phyloP scores from a whole-genome alignment of 1,140 invertebrate genomes.

The Drosophila mauritiana region DNA sequence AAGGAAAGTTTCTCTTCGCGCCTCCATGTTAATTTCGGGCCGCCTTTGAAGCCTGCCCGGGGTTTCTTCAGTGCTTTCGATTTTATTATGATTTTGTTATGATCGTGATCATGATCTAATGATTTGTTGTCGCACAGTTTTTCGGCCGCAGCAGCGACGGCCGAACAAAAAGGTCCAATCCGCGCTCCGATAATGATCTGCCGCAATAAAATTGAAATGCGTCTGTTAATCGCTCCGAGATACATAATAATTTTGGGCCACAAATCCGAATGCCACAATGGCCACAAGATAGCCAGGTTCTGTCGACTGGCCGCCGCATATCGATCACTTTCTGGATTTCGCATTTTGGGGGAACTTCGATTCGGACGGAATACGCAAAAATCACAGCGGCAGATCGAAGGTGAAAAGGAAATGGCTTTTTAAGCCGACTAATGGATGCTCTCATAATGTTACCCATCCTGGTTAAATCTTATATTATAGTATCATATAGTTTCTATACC shows the following conservation, averaged over 20 bases:
- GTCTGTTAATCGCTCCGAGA: slow-evolving; percentile 78
- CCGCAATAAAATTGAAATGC: slow-evolving; percentile 82
- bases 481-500: too few species aligned
- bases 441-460: neutral
- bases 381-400: slow-evolving; percentile 60
- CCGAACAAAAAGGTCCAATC: slow-evolving; percentile 39
- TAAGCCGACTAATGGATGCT: slow-evolving; percentile 5
- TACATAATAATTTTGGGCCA: slow-evolving; percentile 77
- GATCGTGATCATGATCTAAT: slow-evolving; percentile 61
- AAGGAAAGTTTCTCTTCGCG: slow-evolving; percentile 76
- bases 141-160: slow-evolving; percentile 25
- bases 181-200: slow-evolving; percentile 71
- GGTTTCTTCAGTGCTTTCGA: slow-evolving; percentile 22
- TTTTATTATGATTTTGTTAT: slow-evolving; percentile 51
- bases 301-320: slow-evolving; percentile 54
- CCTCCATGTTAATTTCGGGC: slow-evolving; percentile 58
- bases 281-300: slow-evolving; percentile 49
- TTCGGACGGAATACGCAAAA: slow-evolving; percentile 65
- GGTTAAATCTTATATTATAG: too few species aligned
- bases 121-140: slow-evolving; percentile 68
- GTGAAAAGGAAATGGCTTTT: too few species aligned
- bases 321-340: slow-evolving; percentile 57
- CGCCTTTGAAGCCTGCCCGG: slow-evolving; percentile 56
- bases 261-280: slow-evolving; percentile 19
- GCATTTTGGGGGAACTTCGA: slow-evolving; percentile 3